Evolutionary conservation across 2,888 invertebrate genomes (phyloP).

Genomic region (Acanthococcus lagerstroemiae): DNA sequence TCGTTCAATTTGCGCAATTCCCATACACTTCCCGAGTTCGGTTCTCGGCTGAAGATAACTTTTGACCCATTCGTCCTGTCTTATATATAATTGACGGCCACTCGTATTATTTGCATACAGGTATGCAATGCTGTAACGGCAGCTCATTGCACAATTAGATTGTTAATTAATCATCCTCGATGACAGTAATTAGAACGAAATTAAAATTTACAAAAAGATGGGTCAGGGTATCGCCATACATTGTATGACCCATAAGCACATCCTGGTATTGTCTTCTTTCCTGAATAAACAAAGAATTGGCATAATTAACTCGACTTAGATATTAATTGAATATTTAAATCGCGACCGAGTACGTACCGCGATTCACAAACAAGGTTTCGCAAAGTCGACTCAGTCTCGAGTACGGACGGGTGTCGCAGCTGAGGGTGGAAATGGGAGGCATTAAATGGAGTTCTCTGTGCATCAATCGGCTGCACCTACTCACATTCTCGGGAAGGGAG

Average conservation of each 20-base stretch:
- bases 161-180: constrained; percentile 29
- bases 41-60: too few species aligned
- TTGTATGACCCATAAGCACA: constrained; percentile 24
- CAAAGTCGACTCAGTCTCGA: too few species aligned
- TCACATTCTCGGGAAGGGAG: too few species aligned
- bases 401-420: too few species aligned
- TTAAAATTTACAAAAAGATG: constrained; percentile 27
- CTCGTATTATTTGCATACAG: not conserved
- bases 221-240: constrained; percentile 20
- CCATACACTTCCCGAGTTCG: too few species aligned
- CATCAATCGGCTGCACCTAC: too few species aligned
- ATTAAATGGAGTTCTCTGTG: too few species aligned
- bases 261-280: constrained; percentile 27
- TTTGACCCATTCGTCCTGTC: too few species aligned
- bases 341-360: not conserved
- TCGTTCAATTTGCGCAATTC: too few species aligned
- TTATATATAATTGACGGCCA: not conserved
- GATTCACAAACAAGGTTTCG: too few species aligned
- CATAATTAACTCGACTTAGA: constrained; percentile 16
- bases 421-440: too few species aligned
- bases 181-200: constrained; percentile 29
- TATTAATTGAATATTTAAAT: constrained; percentile 28
- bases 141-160: constrained; percentile 3
- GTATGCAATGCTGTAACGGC: not conserved
- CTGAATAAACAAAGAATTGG: constrained; percentile 18